Evolutionary conservation across 2,888 invertebrate genomes (phyloP).

Genomic region (Alloscopus bannaensis): DNA sequence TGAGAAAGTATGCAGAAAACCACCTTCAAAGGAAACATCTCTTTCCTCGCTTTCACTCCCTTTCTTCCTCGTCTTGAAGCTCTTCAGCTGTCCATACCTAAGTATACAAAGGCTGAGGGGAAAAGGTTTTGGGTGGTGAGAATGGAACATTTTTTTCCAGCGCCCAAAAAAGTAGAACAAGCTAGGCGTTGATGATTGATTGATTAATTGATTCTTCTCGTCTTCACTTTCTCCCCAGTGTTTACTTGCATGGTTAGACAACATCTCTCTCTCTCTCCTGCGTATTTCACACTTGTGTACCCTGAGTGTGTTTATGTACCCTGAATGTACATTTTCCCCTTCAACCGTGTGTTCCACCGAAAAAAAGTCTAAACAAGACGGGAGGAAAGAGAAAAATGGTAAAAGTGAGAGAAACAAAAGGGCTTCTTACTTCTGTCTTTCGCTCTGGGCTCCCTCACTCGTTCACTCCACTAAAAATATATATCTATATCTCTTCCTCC

Average conservation of each 20-base stretch:
- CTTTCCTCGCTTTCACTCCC: no score
- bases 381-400: constrained; percentile 9
- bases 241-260: constrained; percentile 54
- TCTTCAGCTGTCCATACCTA: no score
- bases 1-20: no score
- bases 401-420: constrained; percentile 38
- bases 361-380: not conserved
- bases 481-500: not conserved
- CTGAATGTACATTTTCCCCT: constrained; percentile 23
- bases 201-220: constrained; percentile 64
- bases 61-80: no score
- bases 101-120: no score
- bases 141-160: constrained; percentile 3
- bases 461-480: no score
- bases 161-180: constrained; percentile 44
- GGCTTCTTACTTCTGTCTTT: constrained; percentile 48
- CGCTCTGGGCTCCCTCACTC: constrained; percentile 25
- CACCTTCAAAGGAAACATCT: no score
- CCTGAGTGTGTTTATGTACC: not conserved
- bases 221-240: constrained; percentile 54
- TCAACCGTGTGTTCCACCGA: constrained; percentile 3
- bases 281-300: not conserved
- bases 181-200: constrained; percentile 62
- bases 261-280: constrained; percentile 14
- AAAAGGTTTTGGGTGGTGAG: no score